Evolutionary conservation across 2,113 vertebrate species (phyloP), one percentile per base, ranked within the genome.

Genomic region (Perca schrenkii): DNA sequence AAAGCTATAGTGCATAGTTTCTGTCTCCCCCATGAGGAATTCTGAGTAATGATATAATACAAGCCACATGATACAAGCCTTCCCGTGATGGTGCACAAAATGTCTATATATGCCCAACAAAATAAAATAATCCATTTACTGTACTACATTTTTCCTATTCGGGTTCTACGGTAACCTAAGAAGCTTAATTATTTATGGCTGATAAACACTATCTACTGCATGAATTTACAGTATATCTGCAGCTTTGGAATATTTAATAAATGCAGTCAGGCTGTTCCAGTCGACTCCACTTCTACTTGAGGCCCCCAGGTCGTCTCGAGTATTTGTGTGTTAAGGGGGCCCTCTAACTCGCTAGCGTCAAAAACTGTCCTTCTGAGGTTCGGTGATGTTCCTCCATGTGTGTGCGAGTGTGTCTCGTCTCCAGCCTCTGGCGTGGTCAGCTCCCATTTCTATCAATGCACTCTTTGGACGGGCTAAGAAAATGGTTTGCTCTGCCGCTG

Each of bases 381-480:
- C 81, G n/a, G 83, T 40, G 73, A 83, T 79, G 84, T 77, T 91
- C 56, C 80, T 90, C 79, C 62, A 1, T 36, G 80, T 88, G 86
- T 75, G 86, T 40, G 68, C 12, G 63, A 52, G 75, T 58, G 84
- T 63, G 80, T 83, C 82, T 89, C 74, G 80, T 90, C 80, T 80
- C 73, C 80, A 84, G 88, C 92, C 90, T 69, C 72, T 88, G 91
- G 91, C 91, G 49, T 84, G 87, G 88, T 93, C 92, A 93, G 80
- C 85, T 90, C 89, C 53, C 28, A 92, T 93, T 87, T 91, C 90
- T 92, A 86, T 93, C 92, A 93, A 73, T 8, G 80, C 76, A 13
- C 65, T 69, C 76, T 79, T 80, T 74, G 71, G 77, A 86, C 1
- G 46, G n/a, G 31, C 57, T 73, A 21, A 83, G 75, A 80, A 86